Evolutionary conservation across 2,797 vertebrate genomes (phyloP).

Genomic region (Lacerta viridis): DNA sequence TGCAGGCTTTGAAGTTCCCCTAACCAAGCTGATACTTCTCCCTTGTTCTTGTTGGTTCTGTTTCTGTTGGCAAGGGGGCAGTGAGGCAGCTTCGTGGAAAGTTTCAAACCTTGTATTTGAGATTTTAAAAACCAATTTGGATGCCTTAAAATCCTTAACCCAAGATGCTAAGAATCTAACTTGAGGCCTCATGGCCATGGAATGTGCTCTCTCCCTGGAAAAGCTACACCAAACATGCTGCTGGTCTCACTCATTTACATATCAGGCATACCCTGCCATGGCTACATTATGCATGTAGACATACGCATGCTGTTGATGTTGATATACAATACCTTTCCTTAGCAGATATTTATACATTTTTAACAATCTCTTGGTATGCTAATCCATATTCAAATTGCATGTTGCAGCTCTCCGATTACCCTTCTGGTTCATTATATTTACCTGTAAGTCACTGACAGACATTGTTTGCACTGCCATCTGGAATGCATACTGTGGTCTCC

Average conservation of each 20-base stretch:
- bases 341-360: constrained; percentile 50
- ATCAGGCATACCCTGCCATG: constrained; percentile 50
- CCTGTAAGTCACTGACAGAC: constrained; percentile 64
- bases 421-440: constrained; percentile 71
- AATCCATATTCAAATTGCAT: not conserved
- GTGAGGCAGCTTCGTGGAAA: not conserved
- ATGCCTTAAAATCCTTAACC: not conserved
- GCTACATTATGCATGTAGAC: constrained; percentile 39
- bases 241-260: constrained; percentile 43
- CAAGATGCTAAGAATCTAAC: not conserved
- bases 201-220: not conserved
- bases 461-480: constrained; percentile 45
- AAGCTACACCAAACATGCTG: constrained; percentile 6
- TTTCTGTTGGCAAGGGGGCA: not conserved
- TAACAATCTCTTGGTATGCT: constrained; percentile 35
- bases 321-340: constrained; percentile 36
- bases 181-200: not conserved
- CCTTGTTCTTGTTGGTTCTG: not conserved
- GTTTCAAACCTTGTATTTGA: not conserved
- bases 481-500: constrained; percentile 47
- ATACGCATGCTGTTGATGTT: constrained; percentile 41
- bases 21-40: not conserved
- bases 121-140: not conserved
- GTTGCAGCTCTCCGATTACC: constrained; percentile 32
- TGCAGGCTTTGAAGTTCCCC: too few species aligned